Conservation (phyloP, 1,140 invertebrate genomes). For the Melitaea cinxia region DNA sequence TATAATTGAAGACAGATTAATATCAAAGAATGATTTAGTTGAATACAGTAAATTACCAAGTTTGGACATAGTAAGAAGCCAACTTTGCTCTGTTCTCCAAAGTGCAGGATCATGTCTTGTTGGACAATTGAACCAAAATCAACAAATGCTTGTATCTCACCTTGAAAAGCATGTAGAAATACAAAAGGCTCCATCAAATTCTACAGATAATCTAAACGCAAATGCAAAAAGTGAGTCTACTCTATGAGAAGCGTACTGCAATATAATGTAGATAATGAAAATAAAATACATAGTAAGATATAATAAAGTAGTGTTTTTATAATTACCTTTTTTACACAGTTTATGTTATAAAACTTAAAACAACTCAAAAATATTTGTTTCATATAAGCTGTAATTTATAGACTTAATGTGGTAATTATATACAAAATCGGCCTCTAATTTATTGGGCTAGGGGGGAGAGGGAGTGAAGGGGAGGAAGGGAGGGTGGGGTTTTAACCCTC, state of each 20-base stretch:
- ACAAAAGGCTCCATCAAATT: slow-evolving; percentile 36
- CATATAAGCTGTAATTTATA: no score
- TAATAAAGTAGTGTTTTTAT: no score
- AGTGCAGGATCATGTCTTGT: slow-evolving; percentile 84
- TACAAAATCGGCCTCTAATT: no score
- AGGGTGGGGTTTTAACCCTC: no score
- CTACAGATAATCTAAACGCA: slow-evolving; percentile 9
- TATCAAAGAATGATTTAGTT: slow-evolving; percentile 85
- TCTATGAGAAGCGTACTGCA: background rate
- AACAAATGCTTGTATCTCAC: slow-evolving; percentile 84
- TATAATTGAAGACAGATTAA: slow-evolving; percentile 85
- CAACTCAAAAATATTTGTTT: no score
- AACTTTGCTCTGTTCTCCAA: slow-evolving; percentile 85
- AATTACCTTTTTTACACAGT: no score
- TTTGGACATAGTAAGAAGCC: slow-evolving; percentile 83
- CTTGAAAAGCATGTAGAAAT: slow-evolving; percentile 80
- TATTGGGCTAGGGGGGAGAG: no score
- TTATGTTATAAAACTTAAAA: no score
- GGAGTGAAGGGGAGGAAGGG: no score
- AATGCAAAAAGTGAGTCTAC: slow-evolving; percentile 23
- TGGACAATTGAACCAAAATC: slow-evolving; percentile 85
- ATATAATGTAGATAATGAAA: no score
- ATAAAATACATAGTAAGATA: no score
- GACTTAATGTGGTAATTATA: no score
- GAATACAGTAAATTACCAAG: slow-evolving; percentile 84